Evolutionary conservation across 1,140 invertebrate genomes (phyloP).

Genomic region (Cheumatopsyche charites): DNA sequence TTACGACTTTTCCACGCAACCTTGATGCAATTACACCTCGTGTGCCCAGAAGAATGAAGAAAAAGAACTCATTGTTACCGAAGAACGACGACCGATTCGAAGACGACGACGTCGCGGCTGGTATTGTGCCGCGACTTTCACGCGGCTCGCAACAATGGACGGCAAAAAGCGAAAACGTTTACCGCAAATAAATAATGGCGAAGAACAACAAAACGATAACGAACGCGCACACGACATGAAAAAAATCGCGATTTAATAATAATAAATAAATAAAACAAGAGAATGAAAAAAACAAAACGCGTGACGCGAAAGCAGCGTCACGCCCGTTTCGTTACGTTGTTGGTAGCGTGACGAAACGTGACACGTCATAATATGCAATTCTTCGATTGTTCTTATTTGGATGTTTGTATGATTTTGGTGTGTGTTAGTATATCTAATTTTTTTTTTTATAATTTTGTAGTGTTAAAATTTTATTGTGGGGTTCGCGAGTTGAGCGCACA

Average conservation of each 20-base stretch:
- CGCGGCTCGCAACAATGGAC: neutral
- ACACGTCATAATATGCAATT: constrained; percentile 14
- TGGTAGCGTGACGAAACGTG: constrained; percentile 10
- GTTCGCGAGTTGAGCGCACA: no score
- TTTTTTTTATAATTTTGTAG: no score
- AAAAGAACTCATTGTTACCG: no score
- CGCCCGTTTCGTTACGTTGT: neutral
- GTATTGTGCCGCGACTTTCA: constrained; percentile 5
- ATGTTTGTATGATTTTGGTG: no score
- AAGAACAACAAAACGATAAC: neutral
- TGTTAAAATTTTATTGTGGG: no score
- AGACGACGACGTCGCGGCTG: neutral
- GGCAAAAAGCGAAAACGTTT: constrained; percentile 1
- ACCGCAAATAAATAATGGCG: constrained; percentile 2
- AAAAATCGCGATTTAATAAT: neutral
- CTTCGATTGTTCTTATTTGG: no score
- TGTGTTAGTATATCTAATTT: neutral
- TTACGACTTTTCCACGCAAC: no score
- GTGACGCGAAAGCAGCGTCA: constrained; percentile 26
- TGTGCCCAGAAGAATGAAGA: no score
- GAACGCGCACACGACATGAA: neutral
- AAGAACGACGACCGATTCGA: no score
- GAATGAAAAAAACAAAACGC: neutral
- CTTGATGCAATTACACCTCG: no score
- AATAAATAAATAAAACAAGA: no score